Percentiles rank a stretch among this genome's conserved stretches.
Evolutionary conservation across 2,888 invertebrate species (phyloP).

Genomic region (Philereme vetulata): DNA sequence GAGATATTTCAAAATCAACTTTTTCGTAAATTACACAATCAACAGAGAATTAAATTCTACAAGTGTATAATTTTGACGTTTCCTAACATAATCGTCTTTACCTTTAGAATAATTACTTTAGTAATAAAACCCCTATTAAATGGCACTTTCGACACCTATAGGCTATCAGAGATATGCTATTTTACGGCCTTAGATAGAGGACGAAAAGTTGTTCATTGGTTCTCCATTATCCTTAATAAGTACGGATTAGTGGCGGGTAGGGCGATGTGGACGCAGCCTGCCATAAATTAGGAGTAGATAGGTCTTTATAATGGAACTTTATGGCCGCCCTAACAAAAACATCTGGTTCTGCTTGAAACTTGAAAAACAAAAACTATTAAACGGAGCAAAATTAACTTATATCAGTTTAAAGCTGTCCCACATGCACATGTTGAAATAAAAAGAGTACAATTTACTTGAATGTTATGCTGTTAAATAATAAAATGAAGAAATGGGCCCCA

Average conservation of each 20-base stretch:
- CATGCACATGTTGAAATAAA: no score
- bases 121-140: constrained; percentile 68
- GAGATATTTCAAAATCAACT: background rate
- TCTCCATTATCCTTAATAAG: constrained; percentile 82
- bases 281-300: constrained; percentile 71
- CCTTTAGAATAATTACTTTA: constrained; percentile 46
- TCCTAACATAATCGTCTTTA: constrained; percentile 8
- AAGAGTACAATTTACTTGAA: no score
- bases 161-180: constrained; percentile 60
- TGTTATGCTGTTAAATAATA: no score
- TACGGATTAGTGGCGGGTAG: constrained; percentile 75
- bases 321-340: constrained; percentile 54
- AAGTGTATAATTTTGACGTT: constrained; percentile 42
- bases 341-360: constrained; percentile 35
- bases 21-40: constrained; percentile 5
- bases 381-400: no score
- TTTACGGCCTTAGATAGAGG: constrained; percentile 73
- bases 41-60: constrained; percentile 45
- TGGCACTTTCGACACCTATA: constrained; percentile 69
- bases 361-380: background rate
- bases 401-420: no score
- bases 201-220: constrained; percentile 78
- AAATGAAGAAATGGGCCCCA: no score
- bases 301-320: constrained; percentile 73
- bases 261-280: constrained; percentile 56